phyloP scores from a whole-genome alignment of 2,888 invertebrate species.

The Ormyrus rosae region DNA sequence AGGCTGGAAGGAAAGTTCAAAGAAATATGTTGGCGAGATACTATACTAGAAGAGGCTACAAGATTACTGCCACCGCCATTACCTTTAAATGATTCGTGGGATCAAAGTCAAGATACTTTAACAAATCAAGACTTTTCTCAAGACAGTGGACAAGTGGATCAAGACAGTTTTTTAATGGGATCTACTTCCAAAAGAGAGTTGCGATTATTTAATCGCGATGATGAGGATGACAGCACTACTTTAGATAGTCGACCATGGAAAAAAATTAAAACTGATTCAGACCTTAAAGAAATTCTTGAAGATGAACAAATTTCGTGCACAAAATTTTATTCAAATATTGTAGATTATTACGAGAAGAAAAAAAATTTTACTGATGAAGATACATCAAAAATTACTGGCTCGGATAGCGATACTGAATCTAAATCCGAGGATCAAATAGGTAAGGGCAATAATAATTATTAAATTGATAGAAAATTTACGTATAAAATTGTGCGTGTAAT shows the following conservation, averaged over 20 bases:
- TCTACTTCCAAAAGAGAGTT: conserved; percentile 53
- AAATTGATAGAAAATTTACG: neutral
- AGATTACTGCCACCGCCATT: conserved; percentile 75
- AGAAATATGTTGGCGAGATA: conserved; percentile 77
- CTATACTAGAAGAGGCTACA: conserved; percentile 75
- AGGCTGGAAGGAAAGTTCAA: conserved; percentile 79
- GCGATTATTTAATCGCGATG: conserved; percentile 35
- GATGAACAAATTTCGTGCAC: conserved; percentile 49
- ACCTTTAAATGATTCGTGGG: conserved; percentile 69
- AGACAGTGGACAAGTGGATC: conserved; percentile 65
- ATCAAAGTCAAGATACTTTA: conserved; percentile 71
- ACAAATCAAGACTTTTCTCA: conserved; percentile 69
- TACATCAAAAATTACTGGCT: conserved; percentile 32
- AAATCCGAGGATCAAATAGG: conserved; percentile 31
- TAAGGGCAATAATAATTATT: conserved; percentile 9
- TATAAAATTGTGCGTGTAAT: neutral
- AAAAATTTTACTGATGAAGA: conserved; percentile 41
- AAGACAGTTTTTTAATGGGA: conserved; percentile 61
- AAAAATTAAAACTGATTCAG: conserved; percentile 53
- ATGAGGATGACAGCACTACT: conserved; percentile 50
- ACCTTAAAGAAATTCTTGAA: conserved; percentile 48
- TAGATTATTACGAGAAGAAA: conserved; percentile 52
- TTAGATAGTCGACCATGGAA: conserved; percentile 56
- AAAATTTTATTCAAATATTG: conserved; percentile 52
- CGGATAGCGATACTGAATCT: conserved; percentile 49